Conservation (phyloP, 2,113 vertebrate species). For the Sorex fumeus region DNA sequence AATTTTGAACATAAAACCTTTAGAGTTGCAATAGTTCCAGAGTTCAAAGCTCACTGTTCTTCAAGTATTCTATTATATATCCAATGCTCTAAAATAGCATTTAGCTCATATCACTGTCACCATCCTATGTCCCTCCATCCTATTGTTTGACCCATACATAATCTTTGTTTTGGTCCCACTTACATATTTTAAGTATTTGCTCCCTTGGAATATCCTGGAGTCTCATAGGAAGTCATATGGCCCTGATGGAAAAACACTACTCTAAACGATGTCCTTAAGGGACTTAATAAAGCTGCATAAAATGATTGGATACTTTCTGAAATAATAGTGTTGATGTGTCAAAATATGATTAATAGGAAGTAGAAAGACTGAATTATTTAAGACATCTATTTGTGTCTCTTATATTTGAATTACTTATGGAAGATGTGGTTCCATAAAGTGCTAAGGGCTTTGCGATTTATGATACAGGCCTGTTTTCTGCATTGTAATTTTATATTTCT, state of each 20-base stretch:
- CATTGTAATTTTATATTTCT: not conserved
- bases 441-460: not conserved
- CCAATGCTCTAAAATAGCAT: not conserved
- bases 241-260: too few species aligned
- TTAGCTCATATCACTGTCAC: too few species aligned
- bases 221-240: too few species aligned
- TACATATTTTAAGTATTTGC: too few species aligned
- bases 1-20: not conserved
- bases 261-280: not conserved
- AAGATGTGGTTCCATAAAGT: not conserved
- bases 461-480: not conserved
- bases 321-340: not conserved
- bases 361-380: not conserved
- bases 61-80: not conserved
- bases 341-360: not conserved
- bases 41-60: not conserved
- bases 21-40: not conserved
- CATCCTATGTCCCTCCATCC: too few species aligned
- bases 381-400: not conserved
- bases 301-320: not conserved
- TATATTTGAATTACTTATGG: slow-evolving; percentile 22
- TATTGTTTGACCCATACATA: too few species aligned
- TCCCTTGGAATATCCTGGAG: too few species aligned
- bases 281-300: not conserved
- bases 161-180: too few species aligned